Conservation (phyloP, 2,888 invertebrate genomes). For the Agrenia bidenticulata region DNA sequence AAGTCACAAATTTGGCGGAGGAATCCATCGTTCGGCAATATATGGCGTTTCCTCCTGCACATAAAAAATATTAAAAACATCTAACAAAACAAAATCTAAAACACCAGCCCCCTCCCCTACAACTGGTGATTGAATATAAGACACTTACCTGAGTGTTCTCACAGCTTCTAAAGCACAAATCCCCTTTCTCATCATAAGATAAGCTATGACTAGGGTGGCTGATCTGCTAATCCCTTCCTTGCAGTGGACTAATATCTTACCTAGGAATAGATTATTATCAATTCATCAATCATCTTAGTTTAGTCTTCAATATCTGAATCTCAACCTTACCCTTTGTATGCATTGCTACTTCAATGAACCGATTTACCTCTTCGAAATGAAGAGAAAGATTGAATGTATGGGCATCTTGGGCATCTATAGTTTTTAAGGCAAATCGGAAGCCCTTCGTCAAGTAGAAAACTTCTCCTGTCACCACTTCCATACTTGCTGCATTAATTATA, state of each 20-base stretch:
- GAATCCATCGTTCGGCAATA: constrained; percentile 59
- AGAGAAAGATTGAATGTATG: constrained; percentile 56
- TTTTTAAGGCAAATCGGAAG: constrained; percentile 54
- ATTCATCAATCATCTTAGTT: background rate
- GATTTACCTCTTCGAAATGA: constrained; percentile 57
- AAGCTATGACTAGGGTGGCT: constrained; percentile 56
- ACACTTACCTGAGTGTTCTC: constrained; percentile 55
- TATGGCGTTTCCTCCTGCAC: constrained; percentile 55
- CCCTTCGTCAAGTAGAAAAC: constrained; percentile 32
- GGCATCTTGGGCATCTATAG: constrained; percentile 58
- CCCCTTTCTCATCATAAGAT: constrained; percentile 57
- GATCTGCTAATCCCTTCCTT: constrained; percentile 57
- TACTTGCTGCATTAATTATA: constrained; percentile 47
- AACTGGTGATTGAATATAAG: background rate
- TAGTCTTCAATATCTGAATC: background rate
- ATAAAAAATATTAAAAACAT: constrained; percentile 3
- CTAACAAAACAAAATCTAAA: background rate
- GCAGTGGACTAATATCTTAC: constrained; percentile 59
- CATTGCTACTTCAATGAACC: constrained; percentile 58
- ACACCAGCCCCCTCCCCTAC: background rate
- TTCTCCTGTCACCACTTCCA: constrained; percentile 32
- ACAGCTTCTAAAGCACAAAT: constrained; percentile 58
- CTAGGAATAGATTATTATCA: too few relatives aligned
- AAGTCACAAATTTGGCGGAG: constrained; percentile 33
- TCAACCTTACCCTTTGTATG: constrained; percentile 24